phyloP scores from a whole-genome alignment of 2,113 vertebrate species.

The Ictalurus furcatus region DNA sequence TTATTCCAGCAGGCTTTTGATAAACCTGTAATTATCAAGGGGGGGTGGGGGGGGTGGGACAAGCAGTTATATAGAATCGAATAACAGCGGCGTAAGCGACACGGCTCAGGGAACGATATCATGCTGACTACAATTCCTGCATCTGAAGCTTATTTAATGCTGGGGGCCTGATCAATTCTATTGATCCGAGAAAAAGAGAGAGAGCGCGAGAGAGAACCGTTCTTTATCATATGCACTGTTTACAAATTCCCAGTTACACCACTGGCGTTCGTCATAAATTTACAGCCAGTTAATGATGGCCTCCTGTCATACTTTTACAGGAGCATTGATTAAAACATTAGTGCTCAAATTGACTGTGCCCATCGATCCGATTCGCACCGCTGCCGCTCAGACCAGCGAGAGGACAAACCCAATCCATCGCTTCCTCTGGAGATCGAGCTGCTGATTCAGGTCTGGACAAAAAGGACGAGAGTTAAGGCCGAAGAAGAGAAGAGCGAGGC shows the following conservation, averaged over 20 bases:
- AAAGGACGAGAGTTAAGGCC: neutral
- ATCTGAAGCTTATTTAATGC: conserved; percentile 58
- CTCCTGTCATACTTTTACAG: conserved; percentile 56
- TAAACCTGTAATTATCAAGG: conserved; percentile 45
- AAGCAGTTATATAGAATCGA: neutral
- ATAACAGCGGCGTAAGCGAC: conserved; percentile 15
- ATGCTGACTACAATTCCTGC: conserved; percentile 29
- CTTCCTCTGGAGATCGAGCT: conserved; percentile 17
- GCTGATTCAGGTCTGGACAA: conserved; percentile 11
- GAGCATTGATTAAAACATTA: conserved; percentile 65
- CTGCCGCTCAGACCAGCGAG: neutral
- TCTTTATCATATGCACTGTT: conserved; percentile 59
- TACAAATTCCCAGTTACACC: conserved; percentile 59
- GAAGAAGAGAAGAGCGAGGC: neutral
- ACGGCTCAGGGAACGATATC: conserved; percentile 36
- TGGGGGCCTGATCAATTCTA: conserved; percentile 54
- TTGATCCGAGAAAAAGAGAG: conserved; percentile 39
- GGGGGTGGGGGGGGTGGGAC: neutral
- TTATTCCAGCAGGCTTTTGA: conserved; percentile 21
- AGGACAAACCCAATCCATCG: neutral
- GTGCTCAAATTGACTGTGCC: conserved; percentile 57
- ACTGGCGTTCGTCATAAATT: conserved; percentile 56
- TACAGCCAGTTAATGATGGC: conserved; percentile 53
- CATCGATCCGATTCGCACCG: conserved; percentile 53
- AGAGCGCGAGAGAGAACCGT: conserved; percentile 18